Evolutionary conservation across 1,140 invertebrate species (phyloP).

Genomic region (Drosophila athabasca): DNA sequence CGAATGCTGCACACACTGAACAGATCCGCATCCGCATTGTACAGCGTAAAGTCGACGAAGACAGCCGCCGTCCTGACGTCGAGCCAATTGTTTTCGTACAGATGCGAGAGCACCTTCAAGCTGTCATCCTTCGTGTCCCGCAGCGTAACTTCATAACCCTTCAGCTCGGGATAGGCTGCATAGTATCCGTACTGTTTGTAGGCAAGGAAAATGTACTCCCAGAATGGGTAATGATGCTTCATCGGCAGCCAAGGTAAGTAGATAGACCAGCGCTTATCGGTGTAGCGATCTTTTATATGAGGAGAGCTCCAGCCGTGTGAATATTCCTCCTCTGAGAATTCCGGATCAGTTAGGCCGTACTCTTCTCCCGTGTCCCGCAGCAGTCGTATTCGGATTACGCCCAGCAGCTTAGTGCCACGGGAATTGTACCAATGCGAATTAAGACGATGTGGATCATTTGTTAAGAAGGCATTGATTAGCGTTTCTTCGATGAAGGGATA

Average conservation of each 20-base stretch:
- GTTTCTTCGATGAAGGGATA: slow-evolving; percentile 41
- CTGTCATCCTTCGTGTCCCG: slow-evolving; percentile 44
- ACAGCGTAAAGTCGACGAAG: slow-evolving; percentile 72
- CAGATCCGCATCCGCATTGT: slow-evolving; percentile 65
- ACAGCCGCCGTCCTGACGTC: slow-evolving; percentile 53
- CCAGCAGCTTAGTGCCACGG: slow-evolving; percentile 29
- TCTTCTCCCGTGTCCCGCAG: slow-evolving; percentile 15
- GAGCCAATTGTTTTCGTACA: slow-evolving; percentile 51
- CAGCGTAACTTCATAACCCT: slow-evolving; percentile 53
- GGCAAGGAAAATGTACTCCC: slow-evolving; percentile 20
- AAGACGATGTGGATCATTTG: neutral
- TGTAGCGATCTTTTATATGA: slow-evolving; percentile 39
- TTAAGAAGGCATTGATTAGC: slow-evolving; percentile 43
- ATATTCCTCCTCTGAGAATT: slow-evolving; percentile 19
- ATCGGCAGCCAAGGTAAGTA: slow-evolving; percentile 63
- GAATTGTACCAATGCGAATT: slow-evolving; percentile 35
- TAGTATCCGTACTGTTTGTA: slow-evolving; percentile 29
- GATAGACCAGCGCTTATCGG: slow-evolving; percentile 61
- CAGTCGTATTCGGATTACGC: slow-evolving; percentile 64
- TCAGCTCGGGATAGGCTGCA: slow-evolving; percentile 39
- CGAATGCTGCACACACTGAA: slow-evolving; percentile 61
- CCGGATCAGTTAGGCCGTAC: slow-evolving; percentile 3
- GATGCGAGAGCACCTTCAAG: slow-evolving; percentile 48
- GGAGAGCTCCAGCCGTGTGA: slow-evolving; percentile 58
- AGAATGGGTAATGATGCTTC: neutral